phyloP scores from a whole-genome alignment of 1,140 invertebrate genomes.

The Macrobrachium rosenbergii region DNA sequence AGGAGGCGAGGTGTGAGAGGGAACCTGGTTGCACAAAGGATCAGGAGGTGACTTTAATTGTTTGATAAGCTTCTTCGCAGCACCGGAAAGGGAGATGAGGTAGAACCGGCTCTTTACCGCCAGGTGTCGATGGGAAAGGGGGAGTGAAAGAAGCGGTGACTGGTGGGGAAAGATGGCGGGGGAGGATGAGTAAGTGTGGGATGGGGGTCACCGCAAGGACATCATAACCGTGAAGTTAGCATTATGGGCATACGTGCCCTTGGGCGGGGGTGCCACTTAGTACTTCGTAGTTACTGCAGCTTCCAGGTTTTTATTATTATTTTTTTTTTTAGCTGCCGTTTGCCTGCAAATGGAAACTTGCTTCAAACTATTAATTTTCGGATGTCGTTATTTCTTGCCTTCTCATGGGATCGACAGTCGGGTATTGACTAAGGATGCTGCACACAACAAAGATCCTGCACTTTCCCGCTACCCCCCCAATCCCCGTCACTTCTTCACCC shows the following conservation, averaged over 20 bases:
- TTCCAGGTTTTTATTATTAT: too few species aligned
- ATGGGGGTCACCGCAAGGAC: not conserved
- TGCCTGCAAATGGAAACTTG: too few species aligned
- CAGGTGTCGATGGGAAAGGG: conserved; percentile 22
- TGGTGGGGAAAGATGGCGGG: not conserved
- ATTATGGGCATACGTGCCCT: not conserved
- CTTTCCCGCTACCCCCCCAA: conserved; percentile 5
- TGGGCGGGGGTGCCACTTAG: too few species aligned
- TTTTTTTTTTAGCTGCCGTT: too few species aligned
- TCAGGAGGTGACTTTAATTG: conserved; percentile 3
- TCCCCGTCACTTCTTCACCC: not conserved
- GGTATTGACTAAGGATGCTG: conserved; percentile 21
- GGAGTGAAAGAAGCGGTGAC: not conserved
- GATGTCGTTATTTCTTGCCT: too few species aligned
- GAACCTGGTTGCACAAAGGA: conserved; percentile 9
- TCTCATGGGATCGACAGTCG: too few species aligned
- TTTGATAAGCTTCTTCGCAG: conserved; percentile 14
- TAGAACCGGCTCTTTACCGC: not conserved
- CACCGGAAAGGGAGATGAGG: conserved; percentile 48
- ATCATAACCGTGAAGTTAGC: not conserved
- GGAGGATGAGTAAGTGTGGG: conserved; percentile 8
- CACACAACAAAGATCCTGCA: conserved; percentile 17
- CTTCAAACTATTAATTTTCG: too few species aligned
- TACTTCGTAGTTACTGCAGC: too few species aligned
- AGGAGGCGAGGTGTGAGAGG: too few species aligned